Percentiles rank a stretch among this genome's conserved stretches.
Conservation (phyloP, 2,113 vertebrate species). For the Engystomops pustulosus region DNA sequence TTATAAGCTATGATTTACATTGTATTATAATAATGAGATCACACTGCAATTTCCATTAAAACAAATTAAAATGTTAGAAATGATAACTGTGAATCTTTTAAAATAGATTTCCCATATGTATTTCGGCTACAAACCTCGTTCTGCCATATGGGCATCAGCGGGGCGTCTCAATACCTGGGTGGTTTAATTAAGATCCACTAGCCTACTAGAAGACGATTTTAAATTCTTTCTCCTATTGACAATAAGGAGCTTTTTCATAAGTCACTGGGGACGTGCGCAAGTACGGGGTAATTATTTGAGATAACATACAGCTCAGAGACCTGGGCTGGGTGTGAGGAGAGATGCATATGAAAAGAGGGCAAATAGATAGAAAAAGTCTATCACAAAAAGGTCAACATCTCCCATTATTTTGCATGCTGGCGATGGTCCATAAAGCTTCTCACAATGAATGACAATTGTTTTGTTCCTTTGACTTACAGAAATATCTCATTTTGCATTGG, state of each 20-base stretch:
- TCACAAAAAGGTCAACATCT: constrained; percentile 80
- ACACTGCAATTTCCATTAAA: constrained; percentile 22
- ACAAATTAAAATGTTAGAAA: constrained; percentile 39
- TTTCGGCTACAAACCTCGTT: constrained; percentile 75
- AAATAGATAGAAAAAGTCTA: constrained; percentile 62
- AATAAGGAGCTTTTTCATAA: constrained; percentile 68
- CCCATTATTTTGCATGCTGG: constrained; percentile 73
- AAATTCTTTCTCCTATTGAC: constrained; percentile 71
- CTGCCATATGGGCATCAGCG: constrained; percentile 80
- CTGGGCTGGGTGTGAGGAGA: constrained; percentile 64
- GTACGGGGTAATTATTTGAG: constrained; percentile 82
- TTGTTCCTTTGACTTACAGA: constrained; percentile 70
- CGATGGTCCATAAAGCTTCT: constrained; percentile 74
- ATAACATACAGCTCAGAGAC: constrained; percentile 75
- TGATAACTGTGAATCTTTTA: constrained; percentile 36
- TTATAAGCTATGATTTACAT: constrained; percentile 36
- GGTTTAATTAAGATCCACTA: constrained; percentile 85
- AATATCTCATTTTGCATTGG: constrained; percentile 80
- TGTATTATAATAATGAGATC: constrained; percentile 39
- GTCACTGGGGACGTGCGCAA: constrained; percentile 76
- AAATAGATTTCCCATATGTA: constrained; percentile 76
- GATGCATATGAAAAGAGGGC: constrained; percentile 72
- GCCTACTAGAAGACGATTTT: constrained; percentile 77
- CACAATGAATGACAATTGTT: constrained; percentile 74
- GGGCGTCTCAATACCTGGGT: constrained; percentile 81